A percentile compares a stretch with the other conserved stretches of the same genome.
Conservation (phyloP, 2,113 vertebrate genomes). For the Ovibos moschatus region DNA sequence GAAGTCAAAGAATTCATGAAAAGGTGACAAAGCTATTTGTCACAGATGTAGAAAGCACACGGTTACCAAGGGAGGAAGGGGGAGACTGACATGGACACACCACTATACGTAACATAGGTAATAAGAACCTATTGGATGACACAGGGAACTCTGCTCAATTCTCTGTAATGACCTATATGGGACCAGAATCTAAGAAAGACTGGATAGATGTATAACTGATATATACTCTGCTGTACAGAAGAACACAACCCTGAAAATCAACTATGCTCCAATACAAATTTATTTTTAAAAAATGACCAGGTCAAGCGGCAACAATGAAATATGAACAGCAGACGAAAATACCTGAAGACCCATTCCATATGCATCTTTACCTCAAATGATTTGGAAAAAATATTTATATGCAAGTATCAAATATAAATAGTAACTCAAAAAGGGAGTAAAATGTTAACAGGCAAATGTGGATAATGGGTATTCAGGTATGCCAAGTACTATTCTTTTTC, state of each 20-base stretch:
- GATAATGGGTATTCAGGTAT: background rate
- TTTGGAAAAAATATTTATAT: background rate
- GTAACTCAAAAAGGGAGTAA: background rate
- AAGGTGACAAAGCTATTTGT: background rate
- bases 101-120: background rate
- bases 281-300: background rate
- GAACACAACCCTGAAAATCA: background rate
- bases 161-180: background rate
- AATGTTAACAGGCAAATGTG: background rate
- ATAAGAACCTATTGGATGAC: background rate
- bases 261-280: background rate
- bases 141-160: background rate
- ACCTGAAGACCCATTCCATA: background rate
- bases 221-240: background rate
- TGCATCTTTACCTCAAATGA: background rate
- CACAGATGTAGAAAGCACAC: background rate
- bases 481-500: background rate
- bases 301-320: background rate
- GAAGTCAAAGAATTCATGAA: background rate
- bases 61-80: background rate
- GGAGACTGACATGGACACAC: background rate
- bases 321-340: background rate
- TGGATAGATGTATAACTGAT: background rate
- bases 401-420: background rate
- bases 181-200: background rate